Conservation (phyloP, 2,888 invertebrate species). For the Pseudococcus longispinus region DNA sequence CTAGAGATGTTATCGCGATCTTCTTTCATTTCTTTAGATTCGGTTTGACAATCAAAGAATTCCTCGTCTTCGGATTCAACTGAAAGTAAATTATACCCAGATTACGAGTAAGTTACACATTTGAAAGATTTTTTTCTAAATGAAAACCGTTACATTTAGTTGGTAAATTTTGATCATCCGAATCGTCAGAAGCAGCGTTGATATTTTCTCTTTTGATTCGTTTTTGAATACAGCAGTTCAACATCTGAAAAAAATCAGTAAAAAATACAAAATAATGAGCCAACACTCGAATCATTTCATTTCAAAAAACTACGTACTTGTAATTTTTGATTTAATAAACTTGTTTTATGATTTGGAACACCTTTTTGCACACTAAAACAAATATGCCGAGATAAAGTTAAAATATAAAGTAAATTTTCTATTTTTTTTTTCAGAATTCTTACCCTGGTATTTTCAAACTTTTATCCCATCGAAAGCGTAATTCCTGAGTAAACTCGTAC, state of each 20-base stretch:
- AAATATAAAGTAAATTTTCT: constrained; percentile 60
- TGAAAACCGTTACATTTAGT: constrained; percentile 13
- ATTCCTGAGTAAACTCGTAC: constrained; percentile 90
- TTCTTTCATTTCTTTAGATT: constrained; percentile 32
- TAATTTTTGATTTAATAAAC: constrained; percentile 92
- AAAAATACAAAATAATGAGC: neutral
- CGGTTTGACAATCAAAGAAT: constrained; percentile 47
- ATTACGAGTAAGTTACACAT: neutral
- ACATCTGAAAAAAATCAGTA: constrained; percentile 65
- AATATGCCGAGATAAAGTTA: constrained; percentile 9
- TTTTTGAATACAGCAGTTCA: constrained; percentile 79
- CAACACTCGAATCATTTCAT: too few relatives aligned
- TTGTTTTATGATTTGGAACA: constrained; percentile 85
- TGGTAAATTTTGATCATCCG: constrained; percentile 38
- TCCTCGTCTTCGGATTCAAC: constrained; percentile 49
- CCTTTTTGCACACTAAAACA: constrained; percentile 76
- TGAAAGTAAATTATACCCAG: neutral
- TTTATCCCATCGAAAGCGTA: constrained; percentile 89
- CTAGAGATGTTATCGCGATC: neutral
- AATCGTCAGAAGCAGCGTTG: constrained; percentile 38
- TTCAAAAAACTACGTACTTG: constrained; percentile 73
- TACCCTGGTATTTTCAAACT: constrained; percentile 81
- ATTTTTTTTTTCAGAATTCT: constrained; percentile 63
- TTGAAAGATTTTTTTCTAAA: neutral
- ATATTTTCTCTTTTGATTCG: constrained; percentile 64